These are phyloP conservation scores for Sesia apiformis DNA, from an alignment of 2,888 invertebrate genomes.

Conservation along the genomic window DNA sequence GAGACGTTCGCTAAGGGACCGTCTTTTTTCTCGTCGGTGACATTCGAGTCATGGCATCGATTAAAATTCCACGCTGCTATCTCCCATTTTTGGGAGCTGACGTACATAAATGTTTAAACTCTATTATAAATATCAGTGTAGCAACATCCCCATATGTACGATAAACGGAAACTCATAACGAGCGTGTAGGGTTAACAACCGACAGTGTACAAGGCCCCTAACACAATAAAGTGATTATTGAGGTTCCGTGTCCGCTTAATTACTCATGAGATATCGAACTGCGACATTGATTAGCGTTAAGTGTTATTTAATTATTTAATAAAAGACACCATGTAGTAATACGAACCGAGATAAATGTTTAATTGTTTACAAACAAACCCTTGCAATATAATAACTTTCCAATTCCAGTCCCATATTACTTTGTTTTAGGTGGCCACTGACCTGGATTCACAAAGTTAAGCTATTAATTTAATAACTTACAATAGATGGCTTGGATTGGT, in stretches of 20 bases:
- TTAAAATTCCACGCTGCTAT: conserved; percentile 46
- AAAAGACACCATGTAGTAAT: too few relatives aligned
- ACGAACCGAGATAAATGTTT: too few relatives aligned
- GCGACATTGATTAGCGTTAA: too few relatives aligned
- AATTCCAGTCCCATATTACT: too few relatives aligned
- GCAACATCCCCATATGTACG: conserved; percentile 49
- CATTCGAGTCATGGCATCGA: conserved; percentile 39
- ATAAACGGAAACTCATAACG: conserved; percentile 59
- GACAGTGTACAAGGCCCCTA: conserved; percentile 32
- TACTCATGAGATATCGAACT: not conserved
- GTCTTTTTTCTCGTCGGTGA: conserved; percentile 25
- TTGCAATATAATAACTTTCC: too few relatives aligned
- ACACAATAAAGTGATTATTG: conserved; percentile 36
- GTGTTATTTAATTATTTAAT: not conserved
- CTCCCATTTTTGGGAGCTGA: conserved; percentile 24
- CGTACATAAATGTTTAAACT: conserved; percentile 8
- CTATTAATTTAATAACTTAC: too few relatives aligned
- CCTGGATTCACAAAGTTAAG: too few relatives aligned
- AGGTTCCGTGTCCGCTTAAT: conserved; percentile 17
- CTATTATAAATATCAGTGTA: conserved; percentile 22
- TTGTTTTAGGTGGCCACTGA: too few relatives aligned
- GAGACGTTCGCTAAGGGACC: conserved; percentile 24
- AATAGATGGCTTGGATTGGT: too few relatives aligned
- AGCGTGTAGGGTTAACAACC: conserved; percentile 54
- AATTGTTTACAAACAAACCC: too few relatives aligned